Base-by-base conservation (phyloP, 2,888 invertebrate genomes). In the Panorpa germanica region DNA sequence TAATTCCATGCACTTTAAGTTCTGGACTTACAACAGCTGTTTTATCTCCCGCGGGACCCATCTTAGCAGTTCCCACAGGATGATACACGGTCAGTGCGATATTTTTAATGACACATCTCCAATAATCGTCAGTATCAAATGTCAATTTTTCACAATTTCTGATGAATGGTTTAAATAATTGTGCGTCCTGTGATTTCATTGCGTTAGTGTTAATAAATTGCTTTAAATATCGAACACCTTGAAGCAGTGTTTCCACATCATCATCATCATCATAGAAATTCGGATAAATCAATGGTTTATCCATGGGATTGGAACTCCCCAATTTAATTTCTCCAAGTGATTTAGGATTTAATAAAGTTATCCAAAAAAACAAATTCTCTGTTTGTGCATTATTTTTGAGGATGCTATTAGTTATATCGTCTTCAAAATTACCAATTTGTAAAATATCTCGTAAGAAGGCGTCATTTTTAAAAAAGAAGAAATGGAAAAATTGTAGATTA, bases 271-370 rank as follows among this genome's bases (percentile, higher is more conserved):
- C 55, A 32, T 73, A 59, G 45, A 80, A 81, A 42, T 77, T 76
- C 3, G 76, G 65, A 38, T 68, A 62, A 34, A 81, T 61, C 22
- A 61, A 47, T 1, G 80, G 80, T 40, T 67, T 60, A 13, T 66
- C 63, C 11, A 61, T 57, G 1, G 75, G 76, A 46, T 78, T 65
- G 1, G 46, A 61, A 28, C 66, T 61, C 41, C 59, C 63, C 9
- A 82, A 52, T 42, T 65, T 65, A 10, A 82, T 48, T 33, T 55
- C 53, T 2, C 81, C 81, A n/a, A 63, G 59, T 17, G 74, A 73
- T 42, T 65, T 66, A 1, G 80, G 73, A 28, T 73, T 59, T 51
- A 81, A 41, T 14, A 63, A 40, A 2, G 54, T 46, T 0, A 57
- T 50, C 16, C 50, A 52, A 13, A 57, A 40, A 3, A 50, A 44